Evolutionary conservation across 2,113 vertebrate species (phyloP), one percentile per base, ranked within the genome.

Genomic region (Oryzias curvinotus): DNA sequence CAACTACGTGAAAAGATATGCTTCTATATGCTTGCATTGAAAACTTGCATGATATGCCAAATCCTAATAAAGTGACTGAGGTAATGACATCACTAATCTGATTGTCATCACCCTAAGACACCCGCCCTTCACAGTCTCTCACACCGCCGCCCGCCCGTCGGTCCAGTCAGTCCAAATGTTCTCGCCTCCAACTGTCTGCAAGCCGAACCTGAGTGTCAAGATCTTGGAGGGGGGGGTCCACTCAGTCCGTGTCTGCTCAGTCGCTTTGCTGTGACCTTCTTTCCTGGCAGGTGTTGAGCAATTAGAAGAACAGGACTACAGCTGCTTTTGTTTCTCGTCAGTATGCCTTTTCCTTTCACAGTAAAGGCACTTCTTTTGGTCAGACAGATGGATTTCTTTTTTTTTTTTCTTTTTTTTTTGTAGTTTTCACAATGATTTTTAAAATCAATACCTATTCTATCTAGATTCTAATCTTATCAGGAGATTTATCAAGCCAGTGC

Each of bases 301-400:
- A 65, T 54, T 58, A 62, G 65, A 71, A 61, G 48, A 82, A 71
- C 51, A 43, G 72, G 68, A 73, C 77, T 74, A 44, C 51, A 67
- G 62, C 65, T 77, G 52, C 36, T 36, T 63, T 62, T 67, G 79
- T 92, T 75, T 84, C 87, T 92, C 88, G 88, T 82, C 80, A 86
- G 68, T 91, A 93, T 94, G 95, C 95, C 96, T 93, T 92, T 85
- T 86, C 87, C 79, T 70, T 91, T 86, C 84, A 82, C 83, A 88
- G 88, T 91, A 91, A 79, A 98, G 96, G 97, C 97, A 97, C 97
- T 98, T 96, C 92, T 92, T 91, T 91, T 88, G 87, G 92, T 93
- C 91, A 83, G 85, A 90, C 91, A 90, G 62, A 88, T 91, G 88
- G 89, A 90, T 87, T 87, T 82, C 44, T 68, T 71, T 78, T 77